Base-by-base conservation (phyloP, 2,888 invertebrate genomes). In the Phyllotreta cruciferae region DNA sequence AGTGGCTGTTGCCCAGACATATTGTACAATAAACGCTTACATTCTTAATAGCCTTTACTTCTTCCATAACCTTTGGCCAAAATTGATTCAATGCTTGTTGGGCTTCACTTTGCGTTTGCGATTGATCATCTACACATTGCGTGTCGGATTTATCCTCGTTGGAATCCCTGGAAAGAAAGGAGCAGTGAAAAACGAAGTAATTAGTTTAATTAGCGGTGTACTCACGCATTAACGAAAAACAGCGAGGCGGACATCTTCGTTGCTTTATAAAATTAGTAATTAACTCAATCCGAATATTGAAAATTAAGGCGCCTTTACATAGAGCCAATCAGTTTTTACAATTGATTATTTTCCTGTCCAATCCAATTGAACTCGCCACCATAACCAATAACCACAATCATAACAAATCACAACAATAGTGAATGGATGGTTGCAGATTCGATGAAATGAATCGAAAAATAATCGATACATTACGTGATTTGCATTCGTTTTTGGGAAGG, bases 31-130 rank as follows among this genome's bases (percentile, higher is more conserved):
- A 24, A 24, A 54, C 56, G 80, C 85, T 84, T 77, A 94, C 93
- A 67, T 87, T 85, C 56, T 86, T 87, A 45, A 93, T 89, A 66
- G 88, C 88, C 75, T 89, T 88, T 60, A 95, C 89, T 75, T 94
- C 94, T 9, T 92, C 91, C 65, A 88, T 86, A 64, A 90, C 89
- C 76, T 90, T 91, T 0, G 87, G 86, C 95, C 95, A 96, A 80
- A 95, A 96, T 64, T 88, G 87, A 65, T 89, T 87, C 54, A 94
- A 83, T 0, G 88, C 88, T 69, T 86, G 85, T 70, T 87, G 87
- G 9, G 92, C 90, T 73, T 92, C 91, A 3, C 85, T 85, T 71
- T 80, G 83, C 34, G 83, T 81, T 60, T 84, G 83, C 8, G 76
- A 74, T 57, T 75, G 75, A 62, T 80, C 80, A 60, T 81, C 80